Evolutionary conservation across 2,113 vertebrate genomes (phyloP), one percentile per base, ranked within the genome.

Genomic region (Dipodomys merriami): DNA sequence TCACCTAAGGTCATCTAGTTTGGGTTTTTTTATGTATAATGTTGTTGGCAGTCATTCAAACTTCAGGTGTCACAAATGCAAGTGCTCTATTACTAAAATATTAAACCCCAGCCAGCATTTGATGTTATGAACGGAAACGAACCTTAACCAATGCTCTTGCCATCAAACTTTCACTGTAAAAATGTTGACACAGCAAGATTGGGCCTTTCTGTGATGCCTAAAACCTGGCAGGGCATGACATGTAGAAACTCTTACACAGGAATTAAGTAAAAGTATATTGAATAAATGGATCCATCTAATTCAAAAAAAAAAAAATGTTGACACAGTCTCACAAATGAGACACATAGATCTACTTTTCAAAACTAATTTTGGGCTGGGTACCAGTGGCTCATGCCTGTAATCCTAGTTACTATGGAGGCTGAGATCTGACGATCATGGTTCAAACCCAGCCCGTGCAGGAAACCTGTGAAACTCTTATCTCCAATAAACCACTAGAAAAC

Each of bases 261-360:
- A n/a, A n/a, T n/a, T n/a, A n/a, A n/a, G n/a, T n/a, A n/a, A n/a
- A n/a, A n/a, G n/a, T n/a, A n/a, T n/a, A n/a, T n/a, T n/a, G n/a
- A n/a, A n/a, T n/a, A n/a, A n/a, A n/a, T n/a, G n/a, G n/a, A n/a
- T n/a, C n/a, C n/a, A n/a, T n/a, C n/a, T n/a, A n/a, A n/a, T n/a
- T n/a, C n/a, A n/a, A n/a, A n/a, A n/a, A n/a, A n/a, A n/a, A n/a
- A 91, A 95, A 90, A 87, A 87, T 78, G 81, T 18, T 87, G 69
- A 71, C 78, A 93, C 62, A 77, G 88, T 64, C 82, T 74, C 62
- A 68, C 22, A 93, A 88, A 91, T 57, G 62, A 81, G 27, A 90
- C 5, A 86, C 29, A 91, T 72, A 72, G 20, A 93, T 94, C 64
- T 29, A 85, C 65, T 71, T 97, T 84, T 95, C 92, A 87, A 92